Conservation (phyloP, 2,888 invertebrate genomes). For the Periphyllus acericola region DNA sequence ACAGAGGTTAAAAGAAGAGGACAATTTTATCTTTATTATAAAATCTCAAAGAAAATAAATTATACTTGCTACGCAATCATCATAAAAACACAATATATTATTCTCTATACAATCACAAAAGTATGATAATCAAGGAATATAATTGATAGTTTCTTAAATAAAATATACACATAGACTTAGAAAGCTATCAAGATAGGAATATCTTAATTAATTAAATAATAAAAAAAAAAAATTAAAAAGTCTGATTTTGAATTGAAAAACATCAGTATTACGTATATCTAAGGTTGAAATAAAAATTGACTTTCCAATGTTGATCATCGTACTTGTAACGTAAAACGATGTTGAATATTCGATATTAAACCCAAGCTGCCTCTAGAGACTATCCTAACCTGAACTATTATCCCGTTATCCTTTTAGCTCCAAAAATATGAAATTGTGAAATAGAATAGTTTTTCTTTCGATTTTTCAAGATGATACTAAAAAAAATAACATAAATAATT, state of each 20-base stretch:
- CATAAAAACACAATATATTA: too few species aligned
- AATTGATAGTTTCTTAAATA: not conserved
- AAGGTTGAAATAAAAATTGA: not conserved
- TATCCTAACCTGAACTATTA: slow-evolving; percentile 10
- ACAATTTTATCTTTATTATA: too few species aligned
- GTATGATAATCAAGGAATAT: not conserved
- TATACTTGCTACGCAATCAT: too few species aligned
- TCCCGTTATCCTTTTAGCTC: not conserved
- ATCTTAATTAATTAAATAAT: too few species aligned
- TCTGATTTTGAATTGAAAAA: not conserved
- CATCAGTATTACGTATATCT: not conserved
- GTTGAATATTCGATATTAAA: slow-evolving; percentile 20
- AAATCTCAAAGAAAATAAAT: too few species aligned
- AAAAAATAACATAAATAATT: not conserved
- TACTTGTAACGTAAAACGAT: not conserved
- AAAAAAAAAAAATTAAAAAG: too few species aligned
- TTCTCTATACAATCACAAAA: too few species aligned
- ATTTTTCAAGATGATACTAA: not conserved
- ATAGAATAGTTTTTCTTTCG: not conserved
- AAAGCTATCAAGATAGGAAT: too few species aligned
- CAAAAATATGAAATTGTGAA: slow-evolving; percentile 1
- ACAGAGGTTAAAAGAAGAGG: too few species aligned
- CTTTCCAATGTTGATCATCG: not conserved
- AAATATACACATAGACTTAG: too few species aligned
- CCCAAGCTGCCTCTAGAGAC: not conserved